Evolutionary conservation across 2,888 invertebrate species (phyloP).

Genomic region (Drosophila mulleri): DNA sequence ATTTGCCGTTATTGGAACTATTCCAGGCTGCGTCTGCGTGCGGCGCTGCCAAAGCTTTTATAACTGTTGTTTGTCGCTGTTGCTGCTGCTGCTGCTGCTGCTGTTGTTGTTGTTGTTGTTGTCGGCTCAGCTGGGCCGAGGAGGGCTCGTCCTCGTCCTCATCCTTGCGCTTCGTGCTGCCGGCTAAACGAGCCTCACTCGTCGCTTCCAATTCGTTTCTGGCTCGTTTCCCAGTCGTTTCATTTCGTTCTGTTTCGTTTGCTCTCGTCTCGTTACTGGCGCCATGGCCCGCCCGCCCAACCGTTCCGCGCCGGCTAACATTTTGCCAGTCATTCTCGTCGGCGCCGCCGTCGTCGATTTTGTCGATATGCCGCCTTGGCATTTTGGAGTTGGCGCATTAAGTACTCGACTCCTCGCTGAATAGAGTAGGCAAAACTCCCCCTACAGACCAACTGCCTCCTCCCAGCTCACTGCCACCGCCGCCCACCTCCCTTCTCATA

Average conservation of each 20-base stretch:
- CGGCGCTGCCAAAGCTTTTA: conserved; percentile 44
- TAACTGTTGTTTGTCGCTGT: conserved; percentile 29
- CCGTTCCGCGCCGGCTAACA: conserved; percentile 47
- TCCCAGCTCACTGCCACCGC: not conserved
- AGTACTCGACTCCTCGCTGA: conserved; percentile 35
- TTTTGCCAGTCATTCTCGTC: conserved; percentile 66
- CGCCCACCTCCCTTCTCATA: not conserved
- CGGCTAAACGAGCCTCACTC: conserved; percentile 50
- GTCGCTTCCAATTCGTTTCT: conserved; percentile 44
- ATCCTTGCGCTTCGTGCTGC: conserved; percentile 41
- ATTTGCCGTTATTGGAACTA: conserved; percentile 61
- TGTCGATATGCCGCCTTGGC: conserved; percentile 47
- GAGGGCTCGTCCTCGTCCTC: conserved; percentile 58
- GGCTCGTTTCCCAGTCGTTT: conserved; percentile 36
- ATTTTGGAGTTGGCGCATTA: conserved; percentile 57
- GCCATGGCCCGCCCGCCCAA: conserved; percentile 43
- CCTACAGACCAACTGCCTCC: not conserved
- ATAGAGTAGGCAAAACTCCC: conserved; percentile 11
- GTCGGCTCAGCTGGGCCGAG: conserved; percentile 56
- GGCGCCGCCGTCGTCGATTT: conserved; percentile 33
- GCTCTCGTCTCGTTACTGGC: conserved; percentile 51
- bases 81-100: conserved; percentile 11
- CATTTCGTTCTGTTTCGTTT: conserved; percentile 25
- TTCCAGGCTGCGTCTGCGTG: conserved; percentile 72
- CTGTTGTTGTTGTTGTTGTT: not conserved